Percentiles rank a stretch among this genome's conserved stretches.
phyloP scores from a whole-genome alignment of 2,888 invertebrate species.

The Plebejus anna region DNA sequence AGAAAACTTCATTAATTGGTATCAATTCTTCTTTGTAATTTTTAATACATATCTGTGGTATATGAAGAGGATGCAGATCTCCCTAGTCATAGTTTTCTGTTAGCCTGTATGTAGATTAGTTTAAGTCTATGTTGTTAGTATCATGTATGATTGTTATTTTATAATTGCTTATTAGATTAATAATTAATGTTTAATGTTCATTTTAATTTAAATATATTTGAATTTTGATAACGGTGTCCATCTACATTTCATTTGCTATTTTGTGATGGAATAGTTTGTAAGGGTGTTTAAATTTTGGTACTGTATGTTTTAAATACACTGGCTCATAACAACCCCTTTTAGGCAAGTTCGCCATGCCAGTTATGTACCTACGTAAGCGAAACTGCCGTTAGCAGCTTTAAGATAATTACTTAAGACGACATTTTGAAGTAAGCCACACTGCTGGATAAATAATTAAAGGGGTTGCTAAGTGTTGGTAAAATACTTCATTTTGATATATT shows the following conservation, averaged over 20 bases:
- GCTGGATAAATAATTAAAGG: not conserved
- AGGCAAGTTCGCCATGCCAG: not conserved
- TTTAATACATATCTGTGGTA: conserved; percentile 65
- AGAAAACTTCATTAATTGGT: too few species aligned
- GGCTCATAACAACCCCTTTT: not conserved
- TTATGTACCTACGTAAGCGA: conserved; percentile 15
- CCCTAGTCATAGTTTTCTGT: conserved; percentile 14
- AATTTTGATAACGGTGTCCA: not conserved
- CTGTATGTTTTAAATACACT: not conserved
- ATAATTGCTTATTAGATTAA: not conserved
- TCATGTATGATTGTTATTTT: conserved; percentile 1
- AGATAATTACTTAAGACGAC: not conserved
- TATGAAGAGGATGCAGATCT: conserved; percentile 41
- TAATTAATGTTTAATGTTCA: not conserved
- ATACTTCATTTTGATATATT: not conserved
- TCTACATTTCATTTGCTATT: conserved; percentile 33
- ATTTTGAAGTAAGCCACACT: not conserved
- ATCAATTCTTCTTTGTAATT: conserved; percentile 14
- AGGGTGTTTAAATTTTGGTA: not conserved
- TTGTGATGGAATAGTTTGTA: conserved; percentile 23
- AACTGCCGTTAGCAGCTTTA: conserved; percentile 35
- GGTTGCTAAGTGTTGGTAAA: not conserved
- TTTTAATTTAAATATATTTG: not conserved
- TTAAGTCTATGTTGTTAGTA: conserved; percentile 27
- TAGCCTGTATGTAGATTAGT: conserved; percentile 25